A percentile compares a stretch with the other conserved stretches of the same genome.
These are phyloP conservation scores for Chaenodraco wilsoni DNA, from an alignment of 2,797 vertebrate genomes.

Conservation along the genomic window DNA sequence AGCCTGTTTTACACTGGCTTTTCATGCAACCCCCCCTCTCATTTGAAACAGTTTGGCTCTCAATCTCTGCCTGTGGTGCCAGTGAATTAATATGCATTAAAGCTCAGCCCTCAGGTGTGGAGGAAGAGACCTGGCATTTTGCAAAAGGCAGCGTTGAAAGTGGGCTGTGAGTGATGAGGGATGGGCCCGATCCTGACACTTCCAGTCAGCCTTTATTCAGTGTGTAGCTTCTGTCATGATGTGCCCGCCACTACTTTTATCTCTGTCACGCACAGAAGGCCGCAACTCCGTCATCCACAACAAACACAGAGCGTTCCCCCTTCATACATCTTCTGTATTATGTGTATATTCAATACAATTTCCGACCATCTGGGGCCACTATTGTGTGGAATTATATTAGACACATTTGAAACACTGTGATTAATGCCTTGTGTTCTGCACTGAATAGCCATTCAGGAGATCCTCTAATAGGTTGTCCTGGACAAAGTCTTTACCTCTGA, in stretches of 20 bases:
- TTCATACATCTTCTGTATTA: conserved; percentile 6
- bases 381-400: conserved; percentile 35
- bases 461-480: conserved; percentile 33
- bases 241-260: conserved; percentile 52
- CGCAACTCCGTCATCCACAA: conserved; percentile 44
- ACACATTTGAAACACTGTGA: conserved; percentile 36
- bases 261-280: conserved; percentile 57
- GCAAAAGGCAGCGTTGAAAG: conserved; percentile 42
- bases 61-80: conserved; percentile 24
- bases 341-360: conserved; percentile 7
- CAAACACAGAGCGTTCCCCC: conserved; percentile 33
- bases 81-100: conserved; percentile 72
- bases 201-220: conserved; percentile 71
- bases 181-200: conserved; percentile 65
- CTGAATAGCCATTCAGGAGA: conserved; percentile 30
- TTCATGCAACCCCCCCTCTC: neutral
- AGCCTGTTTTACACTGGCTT: conserved; percentile 51
- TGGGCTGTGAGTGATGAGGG: conserved; percentile 75
- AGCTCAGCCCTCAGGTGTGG: conserved; percentile 63
- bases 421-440: conserved; percentile 34
- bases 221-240: conserved; percentile 59
- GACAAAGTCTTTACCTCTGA: conserved; percentile 41
- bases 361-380: conserved; percentile 32
- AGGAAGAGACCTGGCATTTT: conserved; percentile 51
- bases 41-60: conserved; percentile 35